Evolutionary conservation across 2,797 vertebrate genomes (phyloP), one percentile per base, ranked within the genome.

Genomic region (Silurus lanzhouensis): DNA sequence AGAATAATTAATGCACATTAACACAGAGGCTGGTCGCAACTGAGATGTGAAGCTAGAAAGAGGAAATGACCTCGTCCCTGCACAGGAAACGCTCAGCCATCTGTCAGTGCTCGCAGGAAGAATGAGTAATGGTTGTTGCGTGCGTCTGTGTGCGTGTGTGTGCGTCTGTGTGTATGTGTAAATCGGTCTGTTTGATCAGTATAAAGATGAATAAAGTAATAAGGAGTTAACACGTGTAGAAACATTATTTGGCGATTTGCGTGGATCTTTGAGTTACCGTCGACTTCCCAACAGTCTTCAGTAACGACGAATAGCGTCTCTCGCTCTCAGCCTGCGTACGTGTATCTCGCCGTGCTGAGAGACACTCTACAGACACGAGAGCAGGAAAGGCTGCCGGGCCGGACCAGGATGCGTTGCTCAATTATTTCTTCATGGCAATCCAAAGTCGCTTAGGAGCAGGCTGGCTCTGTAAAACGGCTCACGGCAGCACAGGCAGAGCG

Each of bases 31-130:
- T 55, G 2, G 2, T 38, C 10, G 0, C 52, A 57, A 48, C 12
- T 9, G 0, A 58, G 79, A 52, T 14, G 1, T 48, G 27, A 46
- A 67, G 44, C 75, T 68, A 86, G 22, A 89, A 77, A 77, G 67
- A 89, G 88, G 88, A 89, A 83, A 38, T 88, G 83, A 85, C 84
- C 83, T 83, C 22, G 76, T 83, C 80, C 52, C 58, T 76, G 63
- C 63, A 71, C 80, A 83, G 86, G 84, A 89, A 85, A 60, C 44
- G 70, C 64, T 71, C 44, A 17, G 19, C 7, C 31, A 71, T 78
- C n/a, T 71, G 81, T 82, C 64, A 61, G 48, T 6, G n/a, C 70
- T 76, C 64, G 2, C 81, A 84, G 88, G 87, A 89, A 81, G 76
- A 60, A 70, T 83, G 79, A 83, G 61, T 67, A 84, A 72, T 48